phyloP scores from a whole-genome alignment of 1,140 invertebrate genomes.

The Drosophila mauritiana region DNA sequence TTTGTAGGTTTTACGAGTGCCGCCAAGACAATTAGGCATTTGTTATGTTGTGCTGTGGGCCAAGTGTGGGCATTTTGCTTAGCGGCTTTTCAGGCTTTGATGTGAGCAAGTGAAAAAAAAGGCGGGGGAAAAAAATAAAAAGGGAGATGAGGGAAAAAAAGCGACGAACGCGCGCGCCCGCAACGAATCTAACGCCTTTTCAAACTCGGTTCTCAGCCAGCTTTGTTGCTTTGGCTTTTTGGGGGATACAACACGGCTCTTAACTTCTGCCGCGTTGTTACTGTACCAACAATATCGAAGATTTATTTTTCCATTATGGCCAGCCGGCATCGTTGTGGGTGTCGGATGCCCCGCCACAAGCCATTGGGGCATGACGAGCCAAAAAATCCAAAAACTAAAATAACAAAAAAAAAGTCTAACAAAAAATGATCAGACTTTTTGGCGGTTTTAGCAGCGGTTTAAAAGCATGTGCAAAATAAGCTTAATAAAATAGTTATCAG shows the following conservation, averaged over 20 bases:
- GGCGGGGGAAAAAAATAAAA: slow-evolving; percentile 8
- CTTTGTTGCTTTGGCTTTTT: slow-evolving; percentile 26
- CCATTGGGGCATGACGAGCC: slow-evolving; percentile 71
- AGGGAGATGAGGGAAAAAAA: slow-evolving; percentile 11
- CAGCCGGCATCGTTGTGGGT: slow-evolving; percentile 75
- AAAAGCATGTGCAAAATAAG: slow-evolving; percentile 15
- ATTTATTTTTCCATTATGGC: slow-evolving; percentile 82
- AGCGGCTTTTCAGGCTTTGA: slow-evolving; percentile 78
- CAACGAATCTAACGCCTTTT: slow-evolving; percentile 81
- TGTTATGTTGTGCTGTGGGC: slow-evolving; percentile 56
- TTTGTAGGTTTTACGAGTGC: slow-evolving; percentile 82
- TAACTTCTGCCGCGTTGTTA: slow-evolving; percentile 55
- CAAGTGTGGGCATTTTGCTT: slow-evolving; percentile 81
- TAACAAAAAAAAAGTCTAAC: slow-evolving; percentile 3
- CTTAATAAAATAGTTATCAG: slow-evolving; percentile 21
- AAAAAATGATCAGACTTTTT: slow-evolving; percentile 35
- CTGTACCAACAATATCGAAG: slow-evolving; percentile 56
- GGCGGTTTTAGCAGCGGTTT: slow-evolving; percentile 31
- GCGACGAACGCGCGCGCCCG: slow-evolving; percentile 61
- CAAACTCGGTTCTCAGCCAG: slow-evolving; percentile 57
- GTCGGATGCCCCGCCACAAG: slow-evolving; percentile 66
- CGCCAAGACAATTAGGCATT: slow-evolving; percentile 82
- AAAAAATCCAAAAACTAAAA: slow-evolving; percentile 22
- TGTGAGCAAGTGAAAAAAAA: slow-evolving; percentile 65
- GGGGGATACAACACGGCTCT: slow-evolving; percentile 61